phyloP scores from a whole-genome alignment of 2,113 vertebrate genomes.

The Amphiprion ocellaris region DNA sequence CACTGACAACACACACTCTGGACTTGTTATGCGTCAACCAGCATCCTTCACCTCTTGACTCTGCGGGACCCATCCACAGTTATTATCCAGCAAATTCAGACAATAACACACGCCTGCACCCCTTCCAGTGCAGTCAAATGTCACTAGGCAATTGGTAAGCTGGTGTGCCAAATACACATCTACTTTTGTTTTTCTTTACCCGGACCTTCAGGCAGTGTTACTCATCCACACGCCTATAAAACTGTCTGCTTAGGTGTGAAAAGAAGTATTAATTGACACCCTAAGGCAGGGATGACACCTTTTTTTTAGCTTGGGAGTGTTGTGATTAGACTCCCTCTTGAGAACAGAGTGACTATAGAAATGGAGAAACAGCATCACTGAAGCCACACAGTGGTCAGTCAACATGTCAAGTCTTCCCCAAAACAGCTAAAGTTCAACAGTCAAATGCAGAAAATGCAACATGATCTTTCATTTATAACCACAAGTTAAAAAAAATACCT shows the following conservation, averaged over 20 bases:
- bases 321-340: background rate
- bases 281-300: background rate
- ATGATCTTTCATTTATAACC: background rate
- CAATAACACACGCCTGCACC: background rate
- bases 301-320: background rate
- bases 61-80: background rate
- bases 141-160: background rate
- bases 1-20: slow-evolving; percentile 51
- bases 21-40: slow-evolving; percentile 35
- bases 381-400: background rate
- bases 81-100: background rate
- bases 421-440: background rate
- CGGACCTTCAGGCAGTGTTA: slow-evolving; percentile 2
- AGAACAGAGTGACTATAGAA: background rate
- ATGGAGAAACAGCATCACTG: background rate
- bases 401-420: background rate
- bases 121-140: background rate
- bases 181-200: slow-evolving; percentile 5
- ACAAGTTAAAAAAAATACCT: background rate
- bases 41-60: background rate
- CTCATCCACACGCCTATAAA: slow-evolving; percentile 28
- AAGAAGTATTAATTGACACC: slow-evolving; percentile 4
- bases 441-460: background rate
- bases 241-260: slow-evolving; percentile 27
- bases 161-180: background rate